phyloP scores from a whole-genome alignment of 2,888 invertebrate species.

The Tridacna crocea region DNA sequence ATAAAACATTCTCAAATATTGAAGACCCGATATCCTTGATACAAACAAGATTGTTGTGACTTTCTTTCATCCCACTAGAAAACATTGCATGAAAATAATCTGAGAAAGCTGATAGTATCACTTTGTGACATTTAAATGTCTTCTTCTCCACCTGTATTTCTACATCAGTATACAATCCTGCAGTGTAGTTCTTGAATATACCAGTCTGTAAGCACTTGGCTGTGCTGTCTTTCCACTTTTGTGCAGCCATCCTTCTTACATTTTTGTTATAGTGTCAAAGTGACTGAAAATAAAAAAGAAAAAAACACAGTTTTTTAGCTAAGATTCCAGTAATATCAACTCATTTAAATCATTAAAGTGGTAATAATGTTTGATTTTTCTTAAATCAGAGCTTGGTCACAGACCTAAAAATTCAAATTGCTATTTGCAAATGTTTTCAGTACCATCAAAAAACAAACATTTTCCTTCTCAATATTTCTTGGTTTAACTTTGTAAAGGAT shows the following conservation, averaged over 20 bases:
- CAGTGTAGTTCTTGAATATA: constrained; percentile 60
- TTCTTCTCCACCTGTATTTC: constrained; percentile 66
- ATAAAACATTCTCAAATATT: constrained; percentile 63
- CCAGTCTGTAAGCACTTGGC: constrained; percentile 59
- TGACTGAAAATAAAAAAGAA: neutral
- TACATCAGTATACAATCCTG: constrained; percentile 64
- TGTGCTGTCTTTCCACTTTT: constrained; percentile 54
- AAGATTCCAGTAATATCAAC: too few relatives aligned
- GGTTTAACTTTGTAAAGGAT: too few relatives aligned
- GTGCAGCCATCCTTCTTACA: constrained; percentile 14
- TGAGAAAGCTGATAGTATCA: constrained; percentile 68
- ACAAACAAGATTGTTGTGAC: constrained; percentile 61
- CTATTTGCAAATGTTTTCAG: too few relatives aligned
- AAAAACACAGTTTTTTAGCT: neutral
- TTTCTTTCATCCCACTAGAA: constrained; percentile 69
- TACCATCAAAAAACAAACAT: too few relatives aligned
- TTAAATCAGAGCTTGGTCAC: too few relatives aligned
- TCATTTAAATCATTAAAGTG: too few relatives aligned
- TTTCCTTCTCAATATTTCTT: too few relatives aligned
- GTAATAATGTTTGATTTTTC: too few relatives aligned
- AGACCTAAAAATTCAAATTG: too few relatives aligned
- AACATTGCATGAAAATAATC: constrained; percentile 72
- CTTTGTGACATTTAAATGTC: constrained; percentile 66
- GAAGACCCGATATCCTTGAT: constrained; percentile 61
- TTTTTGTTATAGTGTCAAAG: neutral